Base-by-base conservation (phyloP, 2,888 invertebrate genomes). In the Napeogenes sylphis region DNA sequence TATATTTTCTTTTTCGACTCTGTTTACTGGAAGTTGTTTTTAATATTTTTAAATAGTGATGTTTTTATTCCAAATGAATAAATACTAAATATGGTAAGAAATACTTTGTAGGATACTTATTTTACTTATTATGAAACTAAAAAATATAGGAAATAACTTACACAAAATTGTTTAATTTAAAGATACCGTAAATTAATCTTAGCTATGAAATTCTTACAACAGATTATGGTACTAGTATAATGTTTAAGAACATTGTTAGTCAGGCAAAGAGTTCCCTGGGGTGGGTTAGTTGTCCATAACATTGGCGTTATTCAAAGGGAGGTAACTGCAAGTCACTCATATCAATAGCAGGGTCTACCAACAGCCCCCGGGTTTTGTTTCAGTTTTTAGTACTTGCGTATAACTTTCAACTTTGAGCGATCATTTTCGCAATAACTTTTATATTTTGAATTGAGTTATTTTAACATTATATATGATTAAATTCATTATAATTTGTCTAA, bases 291-390 rank as follows among this genome's bases (percentile, higher is more conserved):
- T 85, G 85, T 78, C 84, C 87, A 84, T 84, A 82, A 80, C 85
- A 82, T 78, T 73, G 70, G 68, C 73, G 72, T 73, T 72, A 73
- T 71, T 72, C 76, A 73, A 76, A 80, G 90, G 90, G 87, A 74
- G 79, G 76, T 83, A 85, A 85, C 73, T 84, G 91, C 91, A 91
- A 91, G 91, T 91, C 91, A 91, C 85, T 84, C 82, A 84, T 90
- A 90, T 91, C 90, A 84, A 91, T 91, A 91, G 85, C 87, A 82
- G 84, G 68, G 75, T 70, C 74, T 73, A 73, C 73, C 72, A 71
- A 75, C 79, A 73, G 72, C 75, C 75, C 72, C 68, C 66, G 71
- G 42, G 82, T 83, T 87, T 87, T 86, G 87, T 88, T 86, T 83
- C 79, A 77, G 76, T 87, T 87, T 86, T 86, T 85, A 84, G 79